Percentiles rank a stretch among this genome's conserved stretches.
Evolutionary conservation across 2,797 vertebrate species (phyloP).

Genomic region (Dromococcyx pavoninus): DNA sequence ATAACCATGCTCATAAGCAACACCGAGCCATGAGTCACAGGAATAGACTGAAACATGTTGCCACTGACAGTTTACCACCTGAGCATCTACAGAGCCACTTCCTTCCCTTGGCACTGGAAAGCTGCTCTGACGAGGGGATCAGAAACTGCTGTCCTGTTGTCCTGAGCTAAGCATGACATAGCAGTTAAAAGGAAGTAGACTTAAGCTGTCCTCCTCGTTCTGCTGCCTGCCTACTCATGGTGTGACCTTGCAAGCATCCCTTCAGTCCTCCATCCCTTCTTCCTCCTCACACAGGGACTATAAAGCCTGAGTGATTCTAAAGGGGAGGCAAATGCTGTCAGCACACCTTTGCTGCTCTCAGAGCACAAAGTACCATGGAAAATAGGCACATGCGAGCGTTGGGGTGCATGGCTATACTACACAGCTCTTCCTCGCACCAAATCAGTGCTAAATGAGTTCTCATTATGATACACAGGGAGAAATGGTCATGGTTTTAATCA

Average conservation of each 20-base stretch:
- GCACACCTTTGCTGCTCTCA: neutral
- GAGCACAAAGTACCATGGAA: neutral
- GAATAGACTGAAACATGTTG: neutral
- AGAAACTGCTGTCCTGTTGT: rapidly evolving
- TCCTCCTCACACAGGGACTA: neutral
- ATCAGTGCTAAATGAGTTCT: neutral
- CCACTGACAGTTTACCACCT: neutral
- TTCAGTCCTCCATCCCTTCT: neutral
- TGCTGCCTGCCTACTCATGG: neutral
- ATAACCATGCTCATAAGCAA: neutral
- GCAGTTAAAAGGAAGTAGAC: neutral
- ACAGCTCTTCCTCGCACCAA: rapidly evolving
- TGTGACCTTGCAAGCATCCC: neutral
- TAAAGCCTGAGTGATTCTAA: neutral
- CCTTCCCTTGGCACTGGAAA: neutral
- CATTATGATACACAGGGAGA: neutral
- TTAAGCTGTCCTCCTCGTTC: neutral
- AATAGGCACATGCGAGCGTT: rapidly evolving
- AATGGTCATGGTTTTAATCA: neutral
- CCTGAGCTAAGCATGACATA: neutral
- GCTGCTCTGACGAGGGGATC: neutral
- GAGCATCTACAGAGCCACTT: rapidly evolving
- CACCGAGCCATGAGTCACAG: neutral
- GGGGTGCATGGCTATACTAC: rapidly evolving
- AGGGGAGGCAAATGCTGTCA: rapidly evolving